These are phyloP conservation scores for Calephelis virginiensis DNA, from an alignment of 1,140 invertebrate genomes.

Conservation along the genomic window DNA sequence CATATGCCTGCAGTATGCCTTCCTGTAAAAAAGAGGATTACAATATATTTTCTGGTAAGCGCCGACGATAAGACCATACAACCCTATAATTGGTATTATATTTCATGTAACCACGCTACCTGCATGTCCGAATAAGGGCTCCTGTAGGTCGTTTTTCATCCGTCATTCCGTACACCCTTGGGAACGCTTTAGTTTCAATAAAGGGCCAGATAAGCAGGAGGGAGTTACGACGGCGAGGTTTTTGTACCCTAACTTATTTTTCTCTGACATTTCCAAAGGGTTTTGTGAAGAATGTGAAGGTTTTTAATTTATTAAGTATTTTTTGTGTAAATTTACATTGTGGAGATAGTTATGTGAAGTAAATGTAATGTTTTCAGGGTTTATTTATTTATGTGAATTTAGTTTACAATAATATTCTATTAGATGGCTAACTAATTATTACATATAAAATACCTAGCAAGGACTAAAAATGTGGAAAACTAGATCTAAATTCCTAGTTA, in stretches of 20 bases:
- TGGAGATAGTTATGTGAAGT: background rate
- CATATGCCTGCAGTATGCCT: background rate
- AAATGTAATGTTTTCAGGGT: background rate
- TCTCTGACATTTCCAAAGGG: conserved; percentile 18
- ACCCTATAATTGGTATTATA: conserved; percentile 16
- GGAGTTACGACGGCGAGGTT: conserved; percentile 10
- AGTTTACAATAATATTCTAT: too few species aligned
- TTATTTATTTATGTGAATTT: too few species aligned
- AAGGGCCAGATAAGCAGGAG: conserved; percentile 22
- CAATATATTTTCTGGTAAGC: conserved; percentile 14
- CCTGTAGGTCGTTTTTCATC: conserved; percentile 21
- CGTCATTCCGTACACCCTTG: conserved; percentile 18
- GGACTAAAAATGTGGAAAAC: too few species aligned
- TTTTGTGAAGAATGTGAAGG: conserved; percentile 6
- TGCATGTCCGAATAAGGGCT: conserved; percentile 17
- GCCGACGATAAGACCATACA: background rate
- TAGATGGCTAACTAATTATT: too few species aligned
- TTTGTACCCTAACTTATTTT: conserved; percentile 22
- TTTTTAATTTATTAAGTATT: conserved; percentile 15
- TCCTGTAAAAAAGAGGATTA: background rate
- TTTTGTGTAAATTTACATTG: background rate
- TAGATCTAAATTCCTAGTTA: too few species aligned
- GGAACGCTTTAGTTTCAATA: conserved; percentile 28
- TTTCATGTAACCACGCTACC: conserved; percentile 21
- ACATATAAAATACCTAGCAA: too few species aligned